Conservation (phyloP, 1,140 invertebrate species). For the Aphaenogaster floridana region DNA sequence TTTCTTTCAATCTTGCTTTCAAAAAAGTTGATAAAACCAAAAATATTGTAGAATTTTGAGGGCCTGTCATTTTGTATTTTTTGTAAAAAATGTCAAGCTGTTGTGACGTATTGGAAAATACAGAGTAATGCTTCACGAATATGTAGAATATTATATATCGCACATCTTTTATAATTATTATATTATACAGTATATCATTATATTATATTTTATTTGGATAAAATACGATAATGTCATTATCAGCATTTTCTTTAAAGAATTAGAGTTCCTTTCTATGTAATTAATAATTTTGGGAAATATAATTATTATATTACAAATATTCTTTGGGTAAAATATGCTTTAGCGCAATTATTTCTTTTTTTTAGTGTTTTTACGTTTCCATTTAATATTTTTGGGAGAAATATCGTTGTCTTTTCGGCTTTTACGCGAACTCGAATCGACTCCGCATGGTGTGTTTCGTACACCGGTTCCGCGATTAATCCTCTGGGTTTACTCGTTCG, state of each 20-base stretch:
- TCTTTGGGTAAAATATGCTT: background rate
- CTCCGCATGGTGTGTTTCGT: constrained; percentile 2
- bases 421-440: background rate
- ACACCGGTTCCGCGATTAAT: constrained; percentile 30
- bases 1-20: background rate
- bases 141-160: background rate
- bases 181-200: background rate
- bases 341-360: background rate
- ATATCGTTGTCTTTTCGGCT: background rate
- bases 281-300: background rate
- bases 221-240: background rate
- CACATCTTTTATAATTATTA: background rate
- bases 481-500: constrained; percentile 16
- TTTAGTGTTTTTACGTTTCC: background rate
- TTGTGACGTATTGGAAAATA: background rate
- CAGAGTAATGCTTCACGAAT: background rate
- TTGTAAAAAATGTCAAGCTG: background rate
- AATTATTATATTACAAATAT: background rate
- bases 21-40: background rate
- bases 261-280: background rate
- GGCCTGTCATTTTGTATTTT: background rate
- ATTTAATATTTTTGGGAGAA: background rate
- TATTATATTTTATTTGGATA: background rate
- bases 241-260: background rate
- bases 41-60: background rate